These are phyloP conservation scores for Kobus ellipsiprymnus DNA, from an alignment of 2,113 vertebrate genomes.

Conservation along the genomic window DNA sequence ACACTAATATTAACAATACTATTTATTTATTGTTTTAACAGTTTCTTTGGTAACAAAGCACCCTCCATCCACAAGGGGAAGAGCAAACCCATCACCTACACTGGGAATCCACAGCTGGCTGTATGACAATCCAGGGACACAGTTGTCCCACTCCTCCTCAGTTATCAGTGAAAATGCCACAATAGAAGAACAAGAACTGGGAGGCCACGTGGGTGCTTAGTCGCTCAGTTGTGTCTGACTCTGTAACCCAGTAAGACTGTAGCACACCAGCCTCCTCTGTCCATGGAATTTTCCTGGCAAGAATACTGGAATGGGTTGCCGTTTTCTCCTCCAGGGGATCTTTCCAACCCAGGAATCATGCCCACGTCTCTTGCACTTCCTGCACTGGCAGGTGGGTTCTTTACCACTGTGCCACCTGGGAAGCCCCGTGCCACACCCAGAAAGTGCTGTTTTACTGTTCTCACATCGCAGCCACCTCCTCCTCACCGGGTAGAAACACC, in stretches of 20 bases:
- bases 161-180: background rate
- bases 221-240: background rate
- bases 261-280: background rate
- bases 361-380: background rate
- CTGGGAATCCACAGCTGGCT: background rate
- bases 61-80: background rate
- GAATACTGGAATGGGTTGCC: background rate
- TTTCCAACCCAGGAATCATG: background rate
- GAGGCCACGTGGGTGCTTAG: background rate
- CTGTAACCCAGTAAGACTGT: background rate
- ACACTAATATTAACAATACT: background rate
- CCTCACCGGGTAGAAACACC: conserved; percentile 39
- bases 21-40: background rate
- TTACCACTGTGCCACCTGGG: background rate
- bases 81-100: background rate
- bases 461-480: background rate
- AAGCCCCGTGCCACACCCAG: background rate
- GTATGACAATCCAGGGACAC: background rate
- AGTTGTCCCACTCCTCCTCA: background rate
- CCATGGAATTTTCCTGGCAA: background rate
- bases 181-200: background rate
- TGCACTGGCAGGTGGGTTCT: background rate
- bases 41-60: conserved; percentile 16
- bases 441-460: background rate
- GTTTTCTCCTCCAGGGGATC: background rate